Percentiles rank a stretch among this genome's conserved stretches.
These are phyloP conservation scores for Henicopernis longicauda DNA, from an alignment of 2,113 vertebrate genomes.

Conservation along the genomic window DNA sequence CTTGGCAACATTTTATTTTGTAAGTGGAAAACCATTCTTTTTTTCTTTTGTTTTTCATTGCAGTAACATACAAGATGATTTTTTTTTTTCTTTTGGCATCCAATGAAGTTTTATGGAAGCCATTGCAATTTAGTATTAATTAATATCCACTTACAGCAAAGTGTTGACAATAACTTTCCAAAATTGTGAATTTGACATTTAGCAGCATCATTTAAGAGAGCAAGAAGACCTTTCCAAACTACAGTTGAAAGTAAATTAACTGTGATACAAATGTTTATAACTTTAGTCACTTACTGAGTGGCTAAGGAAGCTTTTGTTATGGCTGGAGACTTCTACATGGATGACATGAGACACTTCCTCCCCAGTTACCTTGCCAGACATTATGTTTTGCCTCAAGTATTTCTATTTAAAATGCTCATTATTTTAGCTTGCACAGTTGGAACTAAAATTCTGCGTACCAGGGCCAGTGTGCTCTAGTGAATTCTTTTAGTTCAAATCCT, in stretches of 20 bases:
- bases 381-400: constrained; percentile 23
- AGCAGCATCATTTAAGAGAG: constrained; percentile 36
- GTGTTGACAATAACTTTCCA: constrained; percentile 53
- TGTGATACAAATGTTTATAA: constrained; percentile 50
- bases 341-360: constrained; percentile 45
- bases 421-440: neutral
- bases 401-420: constrained; percentile 9
- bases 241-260: constrained; percentile 37
- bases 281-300: constrained; percentile 6
- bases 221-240: constrained; percentile 30
- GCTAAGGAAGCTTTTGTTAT: constrained; percentile 31
- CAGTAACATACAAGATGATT: neutral
- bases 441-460: neutral
- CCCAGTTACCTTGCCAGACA: constrained; percentile 12
- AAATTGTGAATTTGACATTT: constrained; percentile 47
- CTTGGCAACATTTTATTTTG: constrained; percentile 20
- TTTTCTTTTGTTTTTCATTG: constrained; percentile 9
- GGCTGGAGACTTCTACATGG: neutral
- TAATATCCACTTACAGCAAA: constrained; percentile 59
- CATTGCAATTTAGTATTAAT: constrained; percentile 46
- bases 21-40: constrained; percentile 46
- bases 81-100: neutral
- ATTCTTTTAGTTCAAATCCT: neutral
- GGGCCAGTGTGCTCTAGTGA: neutral
- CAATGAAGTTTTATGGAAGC: constrained; percentile 6